Evolutionary conservation across 2,888 invertebrate species (phyloP).

Genomic region (Villa cingulata): DNA sequence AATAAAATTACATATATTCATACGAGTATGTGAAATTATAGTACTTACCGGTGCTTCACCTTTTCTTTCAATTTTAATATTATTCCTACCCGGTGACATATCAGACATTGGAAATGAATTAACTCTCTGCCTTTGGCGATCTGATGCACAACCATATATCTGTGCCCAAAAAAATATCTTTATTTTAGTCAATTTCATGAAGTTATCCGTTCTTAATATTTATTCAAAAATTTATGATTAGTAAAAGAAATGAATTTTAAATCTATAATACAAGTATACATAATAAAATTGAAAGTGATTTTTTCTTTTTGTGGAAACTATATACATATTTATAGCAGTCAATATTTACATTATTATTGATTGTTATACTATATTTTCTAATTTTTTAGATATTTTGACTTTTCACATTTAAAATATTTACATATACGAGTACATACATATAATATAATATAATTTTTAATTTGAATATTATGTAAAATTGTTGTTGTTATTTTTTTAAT

Average conservation of each 20-base stretch:
- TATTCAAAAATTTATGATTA: conserved; percentile 2
- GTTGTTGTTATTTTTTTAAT: no score
- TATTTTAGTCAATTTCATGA: conserved; percentile 19
- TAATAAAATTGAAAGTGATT: no score
- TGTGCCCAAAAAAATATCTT: conserved; percentile 40
- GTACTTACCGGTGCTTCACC: conserved; percentile 65
- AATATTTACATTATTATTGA: no score
- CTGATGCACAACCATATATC: conserved; percentile 65
- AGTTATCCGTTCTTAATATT: conserved; percentile 17
- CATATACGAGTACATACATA: no score
- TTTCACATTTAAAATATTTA: no score
- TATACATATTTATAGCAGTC: no score
- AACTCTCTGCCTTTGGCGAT: conserved; percentile 56
- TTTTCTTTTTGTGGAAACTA: no score
- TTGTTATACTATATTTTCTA: no score
- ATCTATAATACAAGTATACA: conserved; percentile 7
- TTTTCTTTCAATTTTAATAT: conserved; percentile 54
- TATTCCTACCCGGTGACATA: conserved; percentile 46
- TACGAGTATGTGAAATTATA: no score
- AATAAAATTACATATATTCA: neutral
- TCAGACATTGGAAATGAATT: conserved; percentile 81
- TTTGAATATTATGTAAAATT: neutral
- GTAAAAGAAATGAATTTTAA: conserved; percentile 12
- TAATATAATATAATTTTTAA: neutral
- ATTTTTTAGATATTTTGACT: no score